Conservation (phyloP, 2,113 vertebrate genomes). For the Clarias macrocephalus region DNA sequence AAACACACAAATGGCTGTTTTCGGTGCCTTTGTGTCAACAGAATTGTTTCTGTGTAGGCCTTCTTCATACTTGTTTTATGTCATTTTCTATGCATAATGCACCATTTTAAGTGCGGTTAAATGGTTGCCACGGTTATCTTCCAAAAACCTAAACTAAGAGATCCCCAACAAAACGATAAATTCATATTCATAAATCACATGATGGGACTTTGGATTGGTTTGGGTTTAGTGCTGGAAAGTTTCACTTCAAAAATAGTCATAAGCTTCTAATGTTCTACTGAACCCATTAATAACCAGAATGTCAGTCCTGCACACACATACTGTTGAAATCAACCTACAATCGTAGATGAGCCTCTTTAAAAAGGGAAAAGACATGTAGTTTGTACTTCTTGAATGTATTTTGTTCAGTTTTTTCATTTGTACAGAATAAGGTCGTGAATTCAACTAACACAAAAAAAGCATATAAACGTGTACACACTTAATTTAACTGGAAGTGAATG, state of each 20-base stretch:
- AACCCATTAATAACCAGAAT: background rate
- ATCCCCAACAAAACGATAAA: background rate
- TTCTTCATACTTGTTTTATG: conserved; percentile 59
- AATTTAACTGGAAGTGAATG: conserved; percentile 23
- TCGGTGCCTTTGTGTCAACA: conserved; percentile 26
- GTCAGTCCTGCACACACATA: background rate
- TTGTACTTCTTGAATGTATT: conserved; percentile 27
- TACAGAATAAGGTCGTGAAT: conserved; percentile 9
- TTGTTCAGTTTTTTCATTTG: conserved; percentile 13
- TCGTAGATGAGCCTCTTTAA: background rate
- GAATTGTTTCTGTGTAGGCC: conserved; percentile 56
- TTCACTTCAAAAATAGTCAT: background rate
- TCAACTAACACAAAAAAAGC: conserved; percentile 5
- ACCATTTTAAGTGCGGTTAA: conserved; percentile 51
- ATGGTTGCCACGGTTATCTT: conserved; percentile 36
- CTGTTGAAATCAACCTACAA: conserved; percentile 18
- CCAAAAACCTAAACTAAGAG: conserved; percentile 51
- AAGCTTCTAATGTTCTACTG: background rate
- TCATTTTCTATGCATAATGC: conserved; percentile 66
- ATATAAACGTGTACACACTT: background rate
- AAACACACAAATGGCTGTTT: conserved; percentile 30
- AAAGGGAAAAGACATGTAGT: conserved; percentile 24
- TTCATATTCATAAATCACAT: background rate
- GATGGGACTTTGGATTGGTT: background rate
- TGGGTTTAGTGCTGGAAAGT: background rate